Conservation (phyloP, 2,888 invertebrate species). For the Drosophila pseudotalamancana region DNA sequence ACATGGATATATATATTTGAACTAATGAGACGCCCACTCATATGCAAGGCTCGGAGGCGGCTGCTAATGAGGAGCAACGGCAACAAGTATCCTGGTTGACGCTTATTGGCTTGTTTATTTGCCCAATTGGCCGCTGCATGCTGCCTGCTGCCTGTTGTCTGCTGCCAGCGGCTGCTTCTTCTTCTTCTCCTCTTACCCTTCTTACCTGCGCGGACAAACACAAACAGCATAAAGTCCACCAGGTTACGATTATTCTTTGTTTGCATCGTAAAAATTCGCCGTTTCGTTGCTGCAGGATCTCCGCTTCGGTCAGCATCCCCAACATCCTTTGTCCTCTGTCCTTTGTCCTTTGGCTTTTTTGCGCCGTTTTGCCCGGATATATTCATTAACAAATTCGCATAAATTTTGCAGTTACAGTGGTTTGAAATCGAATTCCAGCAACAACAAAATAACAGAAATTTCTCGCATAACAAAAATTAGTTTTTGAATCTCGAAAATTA, state of each 20-base stretch:
- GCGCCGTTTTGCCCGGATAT: not conserved
- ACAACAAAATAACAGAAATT: too few relatives aligned
- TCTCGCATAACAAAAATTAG: too few relatives aligned
- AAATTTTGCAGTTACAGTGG: constrained; percentile 56
- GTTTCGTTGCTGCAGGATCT: not conserved
- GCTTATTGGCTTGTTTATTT: constrained; percentile 73
- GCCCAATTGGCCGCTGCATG: constrained; percentile 40
- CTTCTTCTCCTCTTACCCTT: too few relatives aligned
- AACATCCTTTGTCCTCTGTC: not conserved
- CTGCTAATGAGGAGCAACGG: constrained; percentile 72
- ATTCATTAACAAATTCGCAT: constrained; percentile 56
- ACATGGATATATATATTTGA: constrained; percentile 57
- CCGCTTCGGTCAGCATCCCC: constrained; percentile 1
- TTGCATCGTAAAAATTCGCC: constrained; percentile 65
- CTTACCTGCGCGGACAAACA: constrained; percentile 51
- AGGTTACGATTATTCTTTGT: constrained; percentile 63
- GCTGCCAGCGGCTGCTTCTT: constrained; percentile 14
- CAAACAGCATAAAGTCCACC: constrained; percentile 66
- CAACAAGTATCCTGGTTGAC: constrained; percentile 53
- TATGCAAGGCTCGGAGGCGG: constrained; percentile 2
- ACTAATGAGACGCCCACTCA: constrained; percentile 59
- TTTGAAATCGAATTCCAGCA: too few relatives aligned
- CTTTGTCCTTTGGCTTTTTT: too few relatives aligned
- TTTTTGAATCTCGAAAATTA: too few relatives aligned
- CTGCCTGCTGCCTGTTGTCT: not conserved